Percentiles rank a stretch among this genome's conserved stretches.
These are phyloP conservation scores for Choristoneura fumiferana DNA, from an alignment of 1,140 invertebrate species.

Conservation along the genomic window DNA sequence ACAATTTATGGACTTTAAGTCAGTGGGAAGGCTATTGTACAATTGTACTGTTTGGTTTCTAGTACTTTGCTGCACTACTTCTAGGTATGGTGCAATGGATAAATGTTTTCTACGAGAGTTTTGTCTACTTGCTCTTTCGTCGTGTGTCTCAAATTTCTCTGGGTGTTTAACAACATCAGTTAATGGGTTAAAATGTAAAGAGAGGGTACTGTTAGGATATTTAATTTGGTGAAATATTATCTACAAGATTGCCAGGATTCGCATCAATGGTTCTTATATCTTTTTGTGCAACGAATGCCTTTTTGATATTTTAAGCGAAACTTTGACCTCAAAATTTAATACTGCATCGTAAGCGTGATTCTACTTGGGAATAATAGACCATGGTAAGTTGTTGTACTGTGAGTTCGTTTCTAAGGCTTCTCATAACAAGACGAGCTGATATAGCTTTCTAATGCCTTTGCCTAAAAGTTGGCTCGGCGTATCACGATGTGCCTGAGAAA, in stretches of 20 bases:
- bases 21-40: no score
- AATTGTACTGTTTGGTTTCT: no score
- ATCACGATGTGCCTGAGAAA: no score
- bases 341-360: no score
- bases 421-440: constrained; percentile 4
- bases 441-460: neutral
- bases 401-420: neutral
- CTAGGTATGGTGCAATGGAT: neutral
- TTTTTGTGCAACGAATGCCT: no score
- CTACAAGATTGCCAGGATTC: neutral
- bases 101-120: neutral
- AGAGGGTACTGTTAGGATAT: neutral
- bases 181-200: constrained; percentile 1
- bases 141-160: no score
- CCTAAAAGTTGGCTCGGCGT: neutral
- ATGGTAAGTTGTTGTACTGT: no score
- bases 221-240: neutral
- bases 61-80: no score
- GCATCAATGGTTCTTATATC: no score
- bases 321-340: no score
- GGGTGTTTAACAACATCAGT: no score
- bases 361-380: neutral
- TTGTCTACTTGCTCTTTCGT: neutral
- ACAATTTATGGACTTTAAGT: no score
- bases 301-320: neutral